Evolutionary conservation across 2,888 invertebrate species (phyloP).

Genomic region (Halocaridina rubra): DNA sequence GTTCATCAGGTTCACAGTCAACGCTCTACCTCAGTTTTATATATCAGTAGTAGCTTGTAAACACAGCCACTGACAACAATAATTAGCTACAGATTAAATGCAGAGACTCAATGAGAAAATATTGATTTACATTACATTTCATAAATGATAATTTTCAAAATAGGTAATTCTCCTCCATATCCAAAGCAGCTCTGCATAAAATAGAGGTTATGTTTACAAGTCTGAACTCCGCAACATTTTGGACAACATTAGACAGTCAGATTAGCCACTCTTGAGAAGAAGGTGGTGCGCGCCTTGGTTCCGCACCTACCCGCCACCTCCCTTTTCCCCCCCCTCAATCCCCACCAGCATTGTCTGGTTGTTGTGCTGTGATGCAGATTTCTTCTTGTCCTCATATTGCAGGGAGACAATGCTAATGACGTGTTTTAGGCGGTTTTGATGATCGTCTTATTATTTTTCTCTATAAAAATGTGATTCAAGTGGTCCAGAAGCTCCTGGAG

Average conservation of each 20-base stretch:
- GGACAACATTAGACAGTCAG: slow-evolving; percentile 45
- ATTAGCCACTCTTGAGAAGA: slow-evolving; percentile 49
- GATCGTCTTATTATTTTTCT: slow-evolving; percentile 22
- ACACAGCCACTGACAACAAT: slow-evolving; percentile 55
- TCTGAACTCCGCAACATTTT: slow-evolving; percentile 49
- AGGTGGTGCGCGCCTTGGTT: slow-evolving; percentile 43
- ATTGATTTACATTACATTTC: slow-evolving; percentile 1
- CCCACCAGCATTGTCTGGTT: slow-evolving; percentile 48
- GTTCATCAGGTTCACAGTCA: slow-evolving; percentile 60
- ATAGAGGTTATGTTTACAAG: slow-evolving; percentile 53
- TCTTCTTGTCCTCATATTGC: slow-evolving; percentile 59
- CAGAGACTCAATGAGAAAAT: slow-evolving; percentile 43
- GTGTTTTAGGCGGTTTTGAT: slow-evolving; percentile 55
- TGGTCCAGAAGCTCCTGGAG: slow-evolving; percentile 41
- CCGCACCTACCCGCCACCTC: slow-evolving; percentile 31
- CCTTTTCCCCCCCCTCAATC: slow-evolving; percentile 20
- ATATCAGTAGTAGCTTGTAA: slow-evolving; percentile 59
- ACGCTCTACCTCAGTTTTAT: slow-evolving; percentile 62
- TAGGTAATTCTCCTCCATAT: slow-evolving; percentile 29
- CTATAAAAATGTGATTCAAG: slow-evolving; percentile 53
- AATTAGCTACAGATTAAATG: slow-evolving; percentile 28
- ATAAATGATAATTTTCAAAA: neutral
- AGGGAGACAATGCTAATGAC: slow-evolving; percentile 56
- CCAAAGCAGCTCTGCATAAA: slow-evolving; percentile 9
- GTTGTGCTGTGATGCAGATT: slow-evolving; percentile 58